These are phyloP conservation scores for Drosophila suboccidentalis DNA, from an alignment of 2,888 invertebrate genomes.

Conservation along the genomic window DNA sequence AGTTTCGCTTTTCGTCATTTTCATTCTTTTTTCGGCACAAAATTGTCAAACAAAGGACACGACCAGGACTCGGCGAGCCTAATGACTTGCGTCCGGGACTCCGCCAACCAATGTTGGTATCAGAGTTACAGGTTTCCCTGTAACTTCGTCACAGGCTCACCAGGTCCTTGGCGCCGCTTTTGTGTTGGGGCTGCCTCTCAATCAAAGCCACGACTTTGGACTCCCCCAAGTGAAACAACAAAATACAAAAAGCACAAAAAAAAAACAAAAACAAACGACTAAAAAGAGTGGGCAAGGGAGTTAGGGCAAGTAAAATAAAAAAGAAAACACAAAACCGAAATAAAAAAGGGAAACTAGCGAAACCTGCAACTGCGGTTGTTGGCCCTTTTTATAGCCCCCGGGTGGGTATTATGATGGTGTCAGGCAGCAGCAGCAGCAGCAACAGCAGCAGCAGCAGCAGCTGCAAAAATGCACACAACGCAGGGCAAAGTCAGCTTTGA, in stretches of 20 bases:
- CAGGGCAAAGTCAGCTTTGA: slow-evolving; percentile 41
- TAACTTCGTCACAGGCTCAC: slow-evolving; percentile 21
- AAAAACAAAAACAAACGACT: slow-evolving; percentile 3
- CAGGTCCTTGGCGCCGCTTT: slow-evolving; percentile 57
- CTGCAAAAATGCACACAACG: slow-evolving; percentile 54
- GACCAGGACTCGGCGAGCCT: slow-evolving; percentile 51
- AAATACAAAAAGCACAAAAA: slow-evolving; percentile 12
- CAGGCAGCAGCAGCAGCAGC: slow-evolving; percentile 44
- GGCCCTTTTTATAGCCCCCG: slow-evolving; percentile 64
- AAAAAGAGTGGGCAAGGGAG: background rate
- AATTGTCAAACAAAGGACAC: slow-evolving; percentile 72
- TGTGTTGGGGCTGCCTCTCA: slow-evolving; percentile 59
- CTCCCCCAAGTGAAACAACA: slow-evolving; percentile 57
- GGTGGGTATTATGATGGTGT: slow-evolving; percentile 56
- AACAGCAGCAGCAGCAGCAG: slow-evolving; percentile 11
- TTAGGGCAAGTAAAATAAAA: background rate
- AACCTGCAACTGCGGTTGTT: slow-evolving; percentile 66
- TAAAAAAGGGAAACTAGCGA: slow-evolving; percentile 54
- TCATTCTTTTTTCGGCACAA: slow-evolving; percentile 42
- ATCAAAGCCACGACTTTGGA: slow-evolving; percentile 68
- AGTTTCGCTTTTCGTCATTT: slow-evolving; percentile 21
- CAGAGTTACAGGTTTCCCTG: slow-evolving; percentile 38
- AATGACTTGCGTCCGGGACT: slow-evolving; percentile 69
- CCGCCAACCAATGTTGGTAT: slow-evolving; percentile 22
- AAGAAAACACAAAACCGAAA: slow-evolving; percentile 31